Evolutionary conservation across 1,140 invertebrate genomes (phyloP).

Genomic region (Tetraneura akinire): DNA sequence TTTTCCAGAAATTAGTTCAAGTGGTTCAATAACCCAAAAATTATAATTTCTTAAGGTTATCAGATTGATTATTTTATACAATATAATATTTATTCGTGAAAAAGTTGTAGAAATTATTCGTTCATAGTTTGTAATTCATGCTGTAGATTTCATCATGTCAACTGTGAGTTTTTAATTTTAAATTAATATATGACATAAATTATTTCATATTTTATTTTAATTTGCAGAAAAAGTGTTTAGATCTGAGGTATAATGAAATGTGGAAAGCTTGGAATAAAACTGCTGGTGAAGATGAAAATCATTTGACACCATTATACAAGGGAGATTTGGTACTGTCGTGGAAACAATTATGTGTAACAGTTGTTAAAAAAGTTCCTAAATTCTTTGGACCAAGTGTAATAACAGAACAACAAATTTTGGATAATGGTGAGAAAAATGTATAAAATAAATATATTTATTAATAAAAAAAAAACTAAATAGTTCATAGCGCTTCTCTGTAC

Average conservation of each 20-base stretch:
- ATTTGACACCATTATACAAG: neutral
- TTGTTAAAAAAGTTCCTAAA: neutral
- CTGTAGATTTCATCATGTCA: neutral
- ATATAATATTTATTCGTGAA: neutral
- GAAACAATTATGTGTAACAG: conserved; percentile 34
- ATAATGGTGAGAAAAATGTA: conserved; percentile 12
- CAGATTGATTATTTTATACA: neutral
- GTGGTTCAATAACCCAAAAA: neutral
- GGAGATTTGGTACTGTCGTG: conserved; percentile 30
- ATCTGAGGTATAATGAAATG: conserved; percentile 42
- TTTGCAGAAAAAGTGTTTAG: conserved; percentile 2
- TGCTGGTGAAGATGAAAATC: neutral
- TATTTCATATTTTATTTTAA: too few relatives aligned
- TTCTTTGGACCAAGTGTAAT: conserved; percentile 20
- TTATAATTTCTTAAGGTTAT: neutral
- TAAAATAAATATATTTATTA: too few relatives aligned
- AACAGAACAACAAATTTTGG: neutral
- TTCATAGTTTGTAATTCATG: neutral
- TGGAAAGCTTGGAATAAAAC: conserved; percentile 27
- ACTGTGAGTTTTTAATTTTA: neutral
- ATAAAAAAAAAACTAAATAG: too few relatives aligned
- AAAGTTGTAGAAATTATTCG: neutral
- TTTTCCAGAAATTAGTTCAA: neutral
- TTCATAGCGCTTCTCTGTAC: too few relatives aligned
- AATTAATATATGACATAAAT: too few relatives aligned